Evolutionary conservation across 2,888 invertebrate genomes (phyloP).

Genomic region (Apotomis capreana): DNA sequence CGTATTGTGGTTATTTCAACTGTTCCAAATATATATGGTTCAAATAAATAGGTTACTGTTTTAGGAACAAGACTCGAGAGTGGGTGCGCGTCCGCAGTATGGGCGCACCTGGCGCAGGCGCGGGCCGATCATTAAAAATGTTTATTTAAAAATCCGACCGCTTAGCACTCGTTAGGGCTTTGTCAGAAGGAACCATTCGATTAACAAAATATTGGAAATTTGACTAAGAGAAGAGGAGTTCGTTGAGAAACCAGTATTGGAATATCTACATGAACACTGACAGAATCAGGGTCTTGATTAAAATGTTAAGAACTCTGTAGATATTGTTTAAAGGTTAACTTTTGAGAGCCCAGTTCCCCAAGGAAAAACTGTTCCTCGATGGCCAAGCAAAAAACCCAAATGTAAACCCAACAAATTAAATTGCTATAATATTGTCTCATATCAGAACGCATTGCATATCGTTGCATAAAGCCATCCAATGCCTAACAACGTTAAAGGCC

Average conservation of each 20-base stretch:
- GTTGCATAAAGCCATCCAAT: conserved; percentile 57
- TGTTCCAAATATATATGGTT: conserved; percentile 44
- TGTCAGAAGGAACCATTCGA: conserved; percentile 60
- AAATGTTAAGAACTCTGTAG: no score
- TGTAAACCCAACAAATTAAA: no score
- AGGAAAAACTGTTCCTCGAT: no score
- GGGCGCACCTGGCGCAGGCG: conserved; percentile 79
- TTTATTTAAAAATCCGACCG: conserved; percentile 84
- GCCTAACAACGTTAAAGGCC: conserved; percentile 57
- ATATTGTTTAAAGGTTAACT: no score
- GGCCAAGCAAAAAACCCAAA: no score
- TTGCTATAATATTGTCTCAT: neutral
- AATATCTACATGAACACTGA: no score
- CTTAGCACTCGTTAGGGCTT: conserved; percentile 68
- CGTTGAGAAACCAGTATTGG: no score
- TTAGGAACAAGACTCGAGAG: conserved; percentile 75
- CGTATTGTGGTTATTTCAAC: conserved; percentile 39
- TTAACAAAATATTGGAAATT: conserved; percentile 42
- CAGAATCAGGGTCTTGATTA: no score
- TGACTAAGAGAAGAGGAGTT: conserved; percentile 16
- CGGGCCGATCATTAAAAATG: conserved; percentile 83
- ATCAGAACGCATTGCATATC: conserved; percentile 35
- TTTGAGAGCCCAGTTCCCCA: no score
- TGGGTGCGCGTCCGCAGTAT: conserved; percentile 68
- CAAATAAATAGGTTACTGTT: conserved; percentile 73